These are phyloP conservation scores for Trachops cirrhosus DNA, from an alignment of 2,797 vertebrate species.

Conservation along the genomic window DNA sequence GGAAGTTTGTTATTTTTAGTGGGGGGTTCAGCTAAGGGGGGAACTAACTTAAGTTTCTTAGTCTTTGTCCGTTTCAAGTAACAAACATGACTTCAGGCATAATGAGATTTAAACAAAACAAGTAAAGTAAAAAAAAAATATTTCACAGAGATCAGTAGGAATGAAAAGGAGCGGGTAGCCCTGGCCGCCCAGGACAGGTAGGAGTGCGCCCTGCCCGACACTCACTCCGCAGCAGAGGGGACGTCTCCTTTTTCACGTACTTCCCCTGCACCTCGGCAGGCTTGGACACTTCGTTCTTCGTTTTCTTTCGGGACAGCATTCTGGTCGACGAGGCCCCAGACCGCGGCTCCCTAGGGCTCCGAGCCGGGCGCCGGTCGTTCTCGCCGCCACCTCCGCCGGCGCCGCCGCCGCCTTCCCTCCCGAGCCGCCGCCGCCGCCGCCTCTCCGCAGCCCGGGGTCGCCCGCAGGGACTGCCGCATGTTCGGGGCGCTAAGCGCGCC, in stretches of 20 bases:
- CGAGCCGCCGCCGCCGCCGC: conserved; percentile 36
- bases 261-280: conserved; percentile 96
- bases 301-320: conserved; percentile 98
- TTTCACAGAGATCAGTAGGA: not conserved
- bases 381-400: conserved; percentile 52
- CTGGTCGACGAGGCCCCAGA: conserved; percentile 76
- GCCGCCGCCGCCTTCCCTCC: conserved; percentile 46
- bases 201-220: conserved; percentile 44
- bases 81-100: not conserved
- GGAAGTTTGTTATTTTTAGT: not conserved
- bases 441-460: conserved; percentile 54
- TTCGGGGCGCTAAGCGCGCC: conserved; percentile 69
- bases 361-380: conserved; percentile 26
- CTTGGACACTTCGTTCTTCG: conserved; percentile 96
- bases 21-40: not conserved
- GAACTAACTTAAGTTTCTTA: not conserved
- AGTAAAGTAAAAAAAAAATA: not conserved
- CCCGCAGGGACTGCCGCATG: conserved; percentile 64
- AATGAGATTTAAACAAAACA: too few relatives aligned
- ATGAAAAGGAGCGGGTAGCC: not conserved
- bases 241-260: conserved; percentile 99
- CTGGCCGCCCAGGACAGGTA: not conserved
- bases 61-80: not conserved
- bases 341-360: conserved; percentile 35
- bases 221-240: conserved; percentile 94